Evolutionary conservation across 2,113 vertebrate genomes (phyloP), one percentile per base, ranked within the genome.

Genomic region (Dascyllus trimaculatus): DNA sequence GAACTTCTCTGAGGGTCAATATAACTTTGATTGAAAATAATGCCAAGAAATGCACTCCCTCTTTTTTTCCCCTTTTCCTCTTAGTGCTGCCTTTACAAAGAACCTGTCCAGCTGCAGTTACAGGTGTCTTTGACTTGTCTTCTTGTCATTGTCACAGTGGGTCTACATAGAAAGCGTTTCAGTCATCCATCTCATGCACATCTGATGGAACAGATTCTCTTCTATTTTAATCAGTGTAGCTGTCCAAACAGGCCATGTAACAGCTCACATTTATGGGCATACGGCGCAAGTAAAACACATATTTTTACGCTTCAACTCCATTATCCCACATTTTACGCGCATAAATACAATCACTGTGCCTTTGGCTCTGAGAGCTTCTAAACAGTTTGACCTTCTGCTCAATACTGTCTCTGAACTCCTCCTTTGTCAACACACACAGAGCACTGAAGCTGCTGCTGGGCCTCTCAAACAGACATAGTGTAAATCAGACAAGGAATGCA

Each of bases 11-110:
- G 22, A 66, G 71, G 85, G 61, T 78, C 82, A 84, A 82, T 87
- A 75, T 75, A 81, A 75, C 43, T 67, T 75, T 81, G 74, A 87
- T 84, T 84, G 81, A 84, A 81, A 62, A 49, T 63, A 75, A 84
- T 72, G 25, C 22, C 9, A 38, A 75, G 78, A 75, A 64, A 75
- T 63, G 48, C 57, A 21, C 38, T 62, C 11, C 17, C 24, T 56
- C 29, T 29, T 17, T 35, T 67, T 80, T 10, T 63, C 72, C 46
- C 49, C 51, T 49, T 24, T 24, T 24, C 18, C 60, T 65, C 11
- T 64, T 14, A 40, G 29, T 24, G 17, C 51, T 11, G 54, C 53
- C 65, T 49, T 56, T 43, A 19, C 11, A 75, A 57, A 32, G 29
- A 78, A 77, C 69, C 51, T 63, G 70, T 75, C 24, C n/a, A 32